Conservation (phyloP, 2,888 invertebrate species). For the Chymomyza caudatula region DNA sequence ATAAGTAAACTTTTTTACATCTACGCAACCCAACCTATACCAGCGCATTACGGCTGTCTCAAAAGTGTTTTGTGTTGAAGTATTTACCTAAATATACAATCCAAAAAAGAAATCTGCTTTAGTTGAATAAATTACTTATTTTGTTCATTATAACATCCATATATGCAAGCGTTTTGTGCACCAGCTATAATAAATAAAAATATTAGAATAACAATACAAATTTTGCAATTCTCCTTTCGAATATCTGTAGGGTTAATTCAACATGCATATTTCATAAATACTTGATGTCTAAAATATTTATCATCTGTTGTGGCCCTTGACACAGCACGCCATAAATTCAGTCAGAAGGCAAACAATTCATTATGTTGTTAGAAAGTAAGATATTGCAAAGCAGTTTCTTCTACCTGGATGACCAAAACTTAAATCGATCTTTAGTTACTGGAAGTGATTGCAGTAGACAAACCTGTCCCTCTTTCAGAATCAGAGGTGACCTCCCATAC, state of each 20-base stretch:
- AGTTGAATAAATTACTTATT: background rate
- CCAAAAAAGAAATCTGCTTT: background rate
- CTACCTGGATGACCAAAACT: background rate
- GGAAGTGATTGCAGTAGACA: no score
- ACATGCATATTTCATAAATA: no score
- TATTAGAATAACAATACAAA: background rate
- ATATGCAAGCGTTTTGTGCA: background rate
- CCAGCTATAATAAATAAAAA: background rate
- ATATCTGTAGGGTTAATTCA: background rate
- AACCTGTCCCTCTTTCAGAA: no score
- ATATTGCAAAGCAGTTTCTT: background rate
- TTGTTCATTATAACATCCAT: background rate
- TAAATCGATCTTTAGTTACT: no score
- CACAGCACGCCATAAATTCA: background rate
- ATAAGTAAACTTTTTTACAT: constrained; percentile 10
- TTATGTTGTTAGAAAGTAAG: background rate
- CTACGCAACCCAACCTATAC: background rate
- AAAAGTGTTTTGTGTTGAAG: background rate
- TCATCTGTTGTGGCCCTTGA: background rate
- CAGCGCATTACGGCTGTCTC: background rate
- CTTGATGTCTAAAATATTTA: background rate
- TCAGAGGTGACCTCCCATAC: no score
- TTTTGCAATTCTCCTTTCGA: background rate
- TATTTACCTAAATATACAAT: background rate
- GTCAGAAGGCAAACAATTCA: background rate